A percentile compares a stretch with the other conserved stretches of the same genome.
These are phyloP conservation scores for Sylvia atricapilla DNA, from an alignment of 2,113 vertebrate species.

Conservation along the genomic window DNA sequence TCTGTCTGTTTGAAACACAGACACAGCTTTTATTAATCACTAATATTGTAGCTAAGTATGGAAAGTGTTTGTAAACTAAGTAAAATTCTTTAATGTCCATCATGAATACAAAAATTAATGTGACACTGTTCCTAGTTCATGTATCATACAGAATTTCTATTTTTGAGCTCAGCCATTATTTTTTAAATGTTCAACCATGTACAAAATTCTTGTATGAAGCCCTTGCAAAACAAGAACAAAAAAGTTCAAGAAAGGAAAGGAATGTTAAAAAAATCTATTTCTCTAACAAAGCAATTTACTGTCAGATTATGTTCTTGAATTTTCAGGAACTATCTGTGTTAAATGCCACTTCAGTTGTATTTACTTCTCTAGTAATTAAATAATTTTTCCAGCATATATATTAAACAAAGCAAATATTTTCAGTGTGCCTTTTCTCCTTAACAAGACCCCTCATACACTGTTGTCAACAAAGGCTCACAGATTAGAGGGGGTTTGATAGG, in stretches of 20 bases:
- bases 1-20: not conserved
- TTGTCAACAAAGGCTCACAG: not conserved
- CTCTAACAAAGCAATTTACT: not conserved
- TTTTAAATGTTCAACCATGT: not conserved
- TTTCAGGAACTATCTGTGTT: not conserved
- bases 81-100: not conserved
- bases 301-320: not conserved
- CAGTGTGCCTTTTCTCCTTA: not conserved
- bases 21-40: not conserved
- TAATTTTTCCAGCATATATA: not conserved
- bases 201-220: not conserved
- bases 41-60: not conserved
- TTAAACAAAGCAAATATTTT: not conserved
- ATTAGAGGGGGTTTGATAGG: not conserved
- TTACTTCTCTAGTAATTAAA: not conserved
- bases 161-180: not conserved
- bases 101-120: not conserved
- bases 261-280: not conserved
- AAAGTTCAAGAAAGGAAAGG: not conserved
- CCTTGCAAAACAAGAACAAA: not conserved
- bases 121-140: not conserved
- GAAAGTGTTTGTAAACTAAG: not conserved
- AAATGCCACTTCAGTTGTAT: not conserved
- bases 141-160: not conserved
- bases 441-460: not conserved